These are phyloP conservation scores for Siniperca chuatsi DNA, from an alignment of 2,113 vertebrate genomes.

Conservation along the genomic window DNA sequence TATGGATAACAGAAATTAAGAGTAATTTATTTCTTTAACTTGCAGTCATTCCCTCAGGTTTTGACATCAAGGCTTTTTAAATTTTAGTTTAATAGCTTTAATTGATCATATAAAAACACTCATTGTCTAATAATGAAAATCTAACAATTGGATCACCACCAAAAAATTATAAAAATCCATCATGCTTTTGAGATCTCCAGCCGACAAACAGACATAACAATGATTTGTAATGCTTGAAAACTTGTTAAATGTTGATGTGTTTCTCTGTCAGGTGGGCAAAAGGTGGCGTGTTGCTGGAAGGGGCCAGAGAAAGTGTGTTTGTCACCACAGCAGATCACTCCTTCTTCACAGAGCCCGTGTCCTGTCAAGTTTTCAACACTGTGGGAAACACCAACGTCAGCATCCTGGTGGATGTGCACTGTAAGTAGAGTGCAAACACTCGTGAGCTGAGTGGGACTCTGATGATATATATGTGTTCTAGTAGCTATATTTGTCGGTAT, in stretches of 20 bases:
- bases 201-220: constrained; percentile 5
- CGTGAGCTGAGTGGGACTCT: constrained; percentile 13
- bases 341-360: constrained; percentile 98
- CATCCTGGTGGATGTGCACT: constrained; percentile 96
- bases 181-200: background rate
- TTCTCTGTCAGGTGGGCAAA: constrained; percentile 90
- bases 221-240: background rate
- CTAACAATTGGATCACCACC: constrained; percentile 24
- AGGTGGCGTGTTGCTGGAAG: constrained; percentile 91
- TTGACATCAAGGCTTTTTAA: constrained; percentile 8
- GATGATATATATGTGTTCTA: background rate
- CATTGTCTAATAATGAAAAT: constrained; percentile 22
- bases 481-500: background rate
- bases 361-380: constrained; percentile 95
- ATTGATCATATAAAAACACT: constrained; percentile 42
- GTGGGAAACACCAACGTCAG: constrained; percentile 98
- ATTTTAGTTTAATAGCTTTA: constrained; percentile 22
- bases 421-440: constrained; percentile 81
- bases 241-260: constrained; percentile 13
- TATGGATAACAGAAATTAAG: constrained; percentile 24
- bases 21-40: constrained; percentile 20
- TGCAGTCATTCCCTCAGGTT: constrained; percentile 33
- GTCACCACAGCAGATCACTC: constrained; percentile 94
- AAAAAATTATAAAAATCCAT: background rate
- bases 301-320: constrained; percentile 89